Evolutionary conservation across 2,797 vertebrate species (phyloP), one percentile per base, ranked within the genome.

Genomic region (Sebastes flavidus): DNA sequence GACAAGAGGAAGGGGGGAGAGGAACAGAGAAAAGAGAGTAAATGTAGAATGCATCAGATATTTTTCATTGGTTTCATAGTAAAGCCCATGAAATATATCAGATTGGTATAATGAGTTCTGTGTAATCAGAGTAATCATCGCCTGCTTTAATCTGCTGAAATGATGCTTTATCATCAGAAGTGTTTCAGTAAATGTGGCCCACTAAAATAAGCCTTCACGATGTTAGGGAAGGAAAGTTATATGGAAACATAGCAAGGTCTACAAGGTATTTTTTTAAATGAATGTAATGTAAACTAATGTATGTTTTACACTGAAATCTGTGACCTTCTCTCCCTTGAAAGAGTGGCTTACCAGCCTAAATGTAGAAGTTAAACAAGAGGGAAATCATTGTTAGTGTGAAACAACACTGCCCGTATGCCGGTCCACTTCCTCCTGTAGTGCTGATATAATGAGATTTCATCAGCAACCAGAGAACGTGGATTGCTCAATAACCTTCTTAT

Each of bases 381-480:
- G 69, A 82, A 75, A 65, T 65, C 36, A 60, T 25, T 68, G 36
- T 66, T 34, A 52, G 34, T 68, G 67, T 68, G 69, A 86, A 82
- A 76, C 73, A 82, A 32, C 65, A 58, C 70, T 56, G 71, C 11
- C 30, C 6, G 69, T 58, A 5, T 62, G 32, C 25, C 14, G 30
- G 6, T 69, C 66, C 32, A 29, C 81, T 88, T 89, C 85, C 78
- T 82, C 65, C 78, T 82, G 73, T 49, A 32, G 68, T 24, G 46
- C 75, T 36, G 70, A 68, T 52, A 72, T 86, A 88, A 88, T 70
- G 61, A 72, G 62, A 79, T 84, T 81, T 90, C 67, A 55, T 88
- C 58, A 42, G 81, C 34, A 70, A 60, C 75, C 65, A 52, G 49
- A 61, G 69, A 76, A 58, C 77, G 25, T 9, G 4, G 11, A 8